Conservation (phyloP, 2,113 vertebrate genomes). For the Verasper variegatus region DNA sequence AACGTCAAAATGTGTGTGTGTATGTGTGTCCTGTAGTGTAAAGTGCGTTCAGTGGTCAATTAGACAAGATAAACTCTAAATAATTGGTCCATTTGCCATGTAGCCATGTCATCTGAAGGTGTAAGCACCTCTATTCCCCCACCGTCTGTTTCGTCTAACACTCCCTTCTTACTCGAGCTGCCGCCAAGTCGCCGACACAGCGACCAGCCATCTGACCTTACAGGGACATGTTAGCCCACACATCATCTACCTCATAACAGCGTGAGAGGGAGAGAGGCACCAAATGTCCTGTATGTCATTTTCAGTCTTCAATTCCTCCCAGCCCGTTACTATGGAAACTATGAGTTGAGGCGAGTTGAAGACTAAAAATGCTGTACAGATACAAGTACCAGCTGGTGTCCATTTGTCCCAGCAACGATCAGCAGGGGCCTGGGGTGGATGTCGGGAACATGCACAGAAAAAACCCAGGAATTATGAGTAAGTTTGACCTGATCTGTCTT, state of each 20-base stretch:
- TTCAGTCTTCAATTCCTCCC: slow-evolving; percentile 90
- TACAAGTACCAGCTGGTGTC: slow-evolving; percentile 77
- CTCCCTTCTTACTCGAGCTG: not conserved
- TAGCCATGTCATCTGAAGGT: slow-evolving; percentile 9
- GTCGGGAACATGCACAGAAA: not conserved
- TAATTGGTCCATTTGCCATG: slow-evolving; percentile 4
- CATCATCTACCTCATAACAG: slow-evolving; percentile 16
- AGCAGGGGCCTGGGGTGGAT: not conserved
- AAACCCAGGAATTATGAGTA: slow-evolving; percentile 44
- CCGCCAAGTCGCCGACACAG: too few relatives aligned
- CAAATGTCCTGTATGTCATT: slow-evolving; percentile 87
- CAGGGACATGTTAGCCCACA: slow-evolving; percentile 28
- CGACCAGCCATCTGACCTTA: slow-evolving; percentile 30
- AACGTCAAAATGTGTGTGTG: not conserved
- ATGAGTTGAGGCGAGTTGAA: slow-evolving; percentile 89
- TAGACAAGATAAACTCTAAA: not conserved
- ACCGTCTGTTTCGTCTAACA: not conserved
- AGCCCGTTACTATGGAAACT: slow-evolving; percentile 87
- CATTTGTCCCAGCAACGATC: slow-evolving; percentile 37
- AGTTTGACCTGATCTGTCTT: slow-evolving; percentile 33
- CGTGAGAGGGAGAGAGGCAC: slow-evolving; percentile 40
- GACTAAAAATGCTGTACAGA: slow-evolving; percentile 90
- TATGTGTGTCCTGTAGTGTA: not conserved
- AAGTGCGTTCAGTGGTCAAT: not conserved
- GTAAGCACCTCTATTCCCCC: not conserved